These are phyloP conservation scores for Ptilorrhoa leucosticta DNA, from an alignment of 2,113 vertebrate species.

Conservation along the genomic window DNA sequence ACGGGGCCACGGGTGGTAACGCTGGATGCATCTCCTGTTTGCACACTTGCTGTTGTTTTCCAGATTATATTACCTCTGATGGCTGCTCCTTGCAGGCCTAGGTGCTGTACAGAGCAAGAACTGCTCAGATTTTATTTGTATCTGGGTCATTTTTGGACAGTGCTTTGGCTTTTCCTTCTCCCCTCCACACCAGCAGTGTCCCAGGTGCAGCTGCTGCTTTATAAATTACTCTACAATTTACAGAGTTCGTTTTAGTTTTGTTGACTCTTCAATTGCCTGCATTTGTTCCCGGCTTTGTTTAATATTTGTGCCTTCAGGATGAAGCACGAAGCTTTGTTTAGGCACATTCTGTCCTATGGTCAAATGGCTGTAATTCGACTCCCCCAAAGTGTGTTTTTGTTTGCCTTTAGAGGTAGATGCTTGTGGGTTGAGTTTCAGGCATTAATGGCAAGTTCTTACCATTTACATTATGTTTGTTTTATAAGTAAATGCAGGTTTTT, in stretches of 20 bases:
- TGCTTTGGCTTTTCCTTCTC: background rate
- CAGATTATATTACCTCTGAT: background rate
- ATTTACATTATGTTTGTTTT: background rate
- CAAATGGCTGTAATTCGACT: background rate
- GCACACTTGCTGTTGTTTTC: background rate
- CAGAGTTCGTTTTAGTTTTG: background rate
- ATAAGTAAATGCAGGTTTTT: background rate
- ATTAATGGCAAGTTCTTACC: background rate
- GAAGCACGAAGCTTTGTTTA: background rate
- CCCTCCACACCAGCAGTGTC: background rate
- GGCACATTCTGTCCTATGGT: background rate
- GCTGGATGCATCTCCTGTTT: background rate
- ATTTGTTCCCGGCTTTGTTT: background rate
- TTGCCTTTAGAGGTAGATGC: background rate
- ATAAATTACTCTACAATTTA: background rate
- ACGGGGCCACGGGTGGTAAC: accelerated
- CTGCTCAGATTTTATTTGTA: background rate
- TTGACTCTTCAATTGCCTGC: background rate
- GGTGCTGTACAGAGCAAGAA: background rate
- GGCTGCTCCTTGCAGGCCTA: background rate
- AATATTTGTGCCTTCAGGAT: background rate
- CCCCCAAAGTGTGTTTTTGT: background rate
- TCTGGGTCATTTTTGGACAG: background rate
- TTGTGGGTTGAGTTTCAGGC: background rate
- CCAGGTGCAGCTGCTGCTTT: background rate